A percentile compares a stretch with the other conserved stretches of the same genome.
phyloP scores from a whole-genome alignment of 2,888 invertebrate genomes.

The Drosophila rubida region DNA sequence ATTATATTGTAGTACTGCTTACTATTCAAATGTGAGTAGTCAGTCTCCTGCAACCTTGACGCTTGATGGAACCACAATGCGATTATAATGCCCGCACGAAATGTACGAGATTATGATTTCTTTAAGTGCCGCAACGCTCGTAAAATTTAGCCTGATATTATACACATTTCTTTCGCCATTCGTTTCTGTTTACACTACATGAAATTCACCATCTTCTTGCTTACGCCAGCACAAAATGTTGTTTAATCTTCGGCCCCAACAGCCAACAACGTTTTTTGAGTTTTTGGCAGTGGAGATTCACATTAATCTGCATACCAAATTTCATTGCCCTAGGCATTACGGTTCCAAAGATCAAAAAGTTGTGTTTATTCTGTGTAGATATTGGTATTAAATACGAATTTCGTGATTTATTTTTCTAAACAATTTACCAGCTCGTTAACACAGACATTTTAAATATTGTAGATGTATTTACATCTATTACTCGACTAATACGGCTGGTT shows the following conservation, averaged over 20 bases:
- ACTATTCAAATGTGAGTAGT: slow-evolving; percentile 14
- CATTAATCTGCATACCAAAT: slow-evolving; percentile 8
- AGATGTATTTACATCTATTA: too few species aligned
- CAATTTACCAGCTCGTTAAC: too few species aligned
- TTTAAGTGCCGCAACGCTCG: slow-evolving; percentile 22
- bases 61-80: slow-evolving; percentile 15
- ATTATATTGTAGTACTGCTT: neutral
- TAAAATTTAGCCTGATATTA: slow-evolving; percentile 28
- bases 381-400: too few species aligned
- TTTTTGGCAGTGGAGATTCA: slow-evolving; percentile 1
- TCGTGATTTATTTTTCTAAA: too few species aligned
- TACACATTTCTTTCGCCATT: slow-evolving; percentile 36
- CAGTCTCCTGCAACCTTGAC: slow-evolving; percentile 33
- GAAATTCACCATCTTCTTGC: neutral
- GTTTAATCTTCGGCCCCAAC: neutral
- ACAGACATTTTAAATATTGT: too few species aligned
- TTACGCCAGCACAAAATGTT: slow-evolving; percentile 4
- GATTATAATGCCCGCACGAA: slow-evolving; percentile 1
- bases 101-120: slow-evolving; percentile 17
- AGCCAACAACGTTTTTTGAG: neutral
- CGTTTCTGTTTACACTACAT: slow-evolving; percentile 18
- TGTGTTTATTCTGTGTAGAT: neutral
- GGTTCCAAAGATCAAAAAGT: neutral
- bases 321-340: neutral
- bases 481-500: too few species aligned